A percentile compares a stretch with the other conserved stretches of the same genome.
Conservation (phyloP, 2,797 vertebrate genomes). For the Sebastolobus altivelis region DNA sequence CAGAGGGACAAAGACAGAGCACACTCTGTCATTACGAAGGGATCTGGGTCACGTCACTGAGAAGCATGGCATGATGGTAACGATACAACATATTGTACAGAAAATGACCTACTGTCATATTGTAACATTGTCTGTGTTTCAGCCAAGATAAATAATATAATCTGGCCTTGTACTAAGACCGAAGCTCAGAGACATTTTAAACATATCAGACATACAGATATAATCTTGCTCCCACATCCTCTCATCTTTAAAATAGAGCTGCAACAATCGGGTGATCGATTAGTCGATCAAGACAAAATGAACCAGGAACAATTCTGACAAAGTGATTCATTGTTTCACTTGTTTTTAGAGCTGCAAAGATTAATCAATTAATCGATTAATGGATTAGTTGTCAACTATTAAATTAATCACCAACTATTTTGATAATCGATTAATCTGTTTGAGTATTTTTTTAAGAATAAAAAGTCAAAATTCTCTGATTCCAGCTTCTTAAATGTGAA, state of each 20-base stretch:
- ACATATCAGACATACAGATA: not conserved
- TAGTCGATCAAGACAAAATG: not conserved
- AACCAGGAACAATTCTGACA: not conserved
- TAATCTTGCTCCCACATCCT: not conserved
- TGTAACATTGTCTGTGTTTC: not conserved
- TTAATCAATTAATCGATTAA: no score
- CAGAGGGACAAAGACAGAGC: slow-evolving; percentile 32
- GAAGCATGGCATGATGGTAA: slow-evolving; percentile 50
- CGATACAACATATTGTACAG: slow-evolving; percentile 34
- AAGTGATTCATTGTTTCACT: not conserved
- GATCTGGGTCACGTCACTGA: slow-evolving; percentile 75
- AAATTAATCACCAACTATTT: no score
- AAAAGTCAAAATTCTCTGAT: no score
- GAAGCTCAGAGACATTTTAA: not conserved
- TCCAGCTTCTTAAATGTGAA: no score
- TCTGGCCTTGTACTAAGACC: not conserved
- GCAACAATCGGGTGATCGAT: not conserved
- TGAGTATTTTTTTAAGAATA: not conserved
- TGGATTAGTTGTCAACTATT: no score
- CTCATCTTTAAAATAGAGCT: not conserved
- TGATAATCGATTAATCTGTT: not conserved
- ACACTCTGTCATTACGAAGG: slow-evolving; percentile 56
- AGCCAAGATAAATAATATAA: not conserved
- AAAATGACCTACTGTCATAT: slow-evolving; percentile 36
- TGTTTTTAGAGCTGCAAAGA: no score